These are phyloP conservation scores for Nymphicus hollandicus DNA, from an alignment of 2,113 vertebrate genomes.

Conservation along the genomic window DNA sequence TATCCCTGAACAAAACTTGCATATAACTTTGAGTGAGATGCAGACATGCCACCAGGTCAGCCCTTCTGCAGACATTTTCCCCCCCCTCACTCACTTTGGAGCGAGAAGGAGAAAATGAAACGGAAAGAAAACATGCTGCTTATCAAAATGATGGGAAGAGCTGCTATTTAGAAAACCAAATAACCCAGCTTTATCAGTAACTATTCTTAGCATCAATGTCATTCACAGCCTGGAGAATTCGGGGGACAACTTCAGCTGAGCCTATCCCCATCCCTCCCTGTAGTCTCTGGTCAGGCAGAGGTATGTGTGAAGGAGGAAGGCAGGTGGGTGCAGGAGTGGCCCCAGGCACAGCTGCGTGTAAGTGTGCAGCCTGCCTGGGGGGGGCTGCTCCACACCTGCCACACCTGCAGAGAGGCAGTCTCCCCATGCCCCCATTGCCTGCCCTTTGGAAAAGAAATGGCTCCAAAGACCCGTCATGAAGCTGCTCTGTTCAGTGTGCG, in stretches of 20 bases:
- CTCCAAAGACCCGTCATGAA: background rate
- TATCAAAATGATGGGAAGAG: background rate
- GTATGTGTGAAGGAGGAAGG: background rate
- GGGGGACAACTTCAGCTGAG: background rate
- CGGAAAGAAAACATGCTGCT: background rate
- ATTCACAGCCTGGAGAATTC: background rate
- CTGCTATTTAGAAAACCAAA: background rate
- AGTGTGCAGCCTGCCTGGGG: fast-evolving
- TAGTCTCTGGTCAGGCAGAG: background rate
- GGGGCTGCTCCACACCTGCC: background rate
- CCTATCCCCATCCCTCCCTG: background rate
- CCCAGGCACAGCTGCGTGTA: too few species aligned
- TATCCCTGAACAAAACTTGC: background rate
- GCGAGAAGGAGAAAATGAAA: background rate
- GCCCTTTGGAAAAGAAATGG: background rate
- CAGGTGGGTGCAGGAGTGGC: background rate
- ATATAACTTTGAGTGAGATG: background rate
- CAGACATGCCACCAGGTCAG: background rate
- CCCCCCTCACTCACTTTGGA: background rate
- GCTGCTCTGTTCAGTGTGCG: background rate
- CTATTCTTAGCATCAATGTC: background rate
- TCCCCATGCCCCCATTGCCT: background rate
- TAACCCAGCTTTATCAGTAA: background rate
- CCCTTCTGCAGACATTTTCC: background rate
- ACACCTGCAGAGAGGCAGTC: background rate